Percentiles rank a stretch among this genome's conserved stretches.
These are phyloP conservation scores for Entomyzon cyanotis DNA, from an alignment of 2,113 vertebrate species.

Conservation along the genomic window DNA sequence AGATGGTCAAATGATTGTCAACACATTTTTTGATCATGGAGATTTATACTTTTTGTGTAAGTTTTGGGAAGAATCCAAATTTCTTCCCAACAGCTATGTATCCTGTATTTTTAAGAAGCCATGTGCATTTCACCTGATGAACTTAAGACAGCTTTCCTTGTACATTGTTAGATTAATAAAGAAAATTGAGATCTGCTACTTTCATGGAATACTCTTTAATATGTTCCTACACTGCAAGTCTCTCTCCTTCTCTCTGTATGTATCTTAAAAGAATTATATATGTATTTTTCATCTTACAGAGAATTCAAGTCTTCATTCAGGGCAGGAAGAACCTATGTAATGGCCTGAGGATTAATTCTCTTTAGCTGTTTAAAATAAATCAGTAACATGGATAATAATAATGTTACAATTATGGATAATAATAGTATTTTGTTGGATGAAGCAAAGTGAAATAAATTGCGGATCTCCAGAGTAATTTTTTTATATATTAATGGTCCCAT, in stretches of 20 bases:
- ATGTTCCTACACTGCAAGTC: not conserved
- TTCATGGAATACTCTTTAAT: not conserved
- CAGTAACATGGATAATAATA: not conserved
- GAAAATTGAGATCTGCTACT: not conserved
- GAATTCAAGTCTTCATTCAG: not conserved
- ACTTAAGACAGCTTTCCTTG: not conserved
- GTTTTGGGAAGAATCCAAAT: not conserved
- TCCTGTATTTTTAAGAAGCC: not conserved
- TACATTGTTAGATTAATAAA: not conserved
- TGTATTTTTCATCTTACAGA: not conserved
- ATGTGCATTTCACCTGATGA: not conserved
- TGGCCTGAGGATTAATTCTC: not conserved
- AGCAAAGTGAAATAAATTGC: not conserved
- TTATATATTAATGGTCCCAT: not conserved
- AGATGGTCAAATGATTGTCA: not conserved
- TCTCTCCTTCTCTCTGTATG: not conserved
- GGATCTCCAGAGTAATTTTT: not conserved
- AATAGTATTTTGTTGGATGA: not conserved
- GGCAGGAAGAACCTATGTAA: not conserved
- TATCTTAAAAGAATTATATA: not conserved
- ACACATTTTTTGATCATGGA: not conserved
- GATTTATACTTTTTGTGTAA: not conserved
- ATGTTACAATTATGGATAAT: not conserved
- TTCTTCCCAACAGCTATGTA: not conserved
- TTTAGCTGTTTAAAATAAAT: not conserved